Base-by-base conservation (phyloP, 2,113 vertebrate species). In the Hippolais icterina region DNA sequence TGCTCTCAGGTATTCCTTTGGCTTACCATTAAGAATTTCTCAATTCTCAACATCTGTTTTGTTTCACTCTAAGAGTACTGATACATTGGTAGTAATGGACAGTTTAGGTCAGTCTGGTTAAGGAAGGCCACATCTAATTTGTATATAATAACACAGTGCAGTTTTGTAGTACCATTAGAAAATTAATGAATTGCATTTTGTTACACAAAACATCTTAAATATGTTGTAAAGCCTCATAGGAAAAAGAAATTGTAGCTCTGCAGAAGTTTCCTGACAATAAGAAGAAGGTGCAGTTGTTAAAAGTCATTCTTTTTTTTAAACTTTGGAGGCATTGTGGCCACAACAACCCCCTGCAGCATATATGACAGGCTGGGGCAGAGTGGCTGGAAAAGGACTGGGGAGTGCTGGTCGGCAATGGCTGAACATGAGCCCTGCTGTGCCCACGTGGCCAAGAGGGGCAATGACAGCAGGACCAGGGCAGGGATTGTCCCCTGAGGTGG, bases 341-440 rank as follows among this genome's bases (percentile, higher is more conserved):
- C 31, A 57, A 5, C 4, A 28, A 12, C 11, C 28, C 11, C n/a
- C 15, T 64, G 18, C n/a, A 33, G 22, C n/a, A n/a, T n/a, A n/a
- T n/a, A 6, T 27, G 44, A 16, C 31, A 17, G 18, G 21, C 14
- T 33, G 18, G 15, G 49, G 11, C 28, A 54, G 25, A 50, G 11
- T 33, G 7, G 9, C 23, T 64, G 82, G 15, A 47, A 54, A 64
- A 39, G 39, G 49, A 6, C 9, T 9, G 39, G 28, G 9, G 5
- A 2, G 1, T 64, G 22, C 7, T 54, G 49, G 11, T 72, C 1
- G 0, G 4, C 37, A 52, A 66, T 5, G 4, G 4, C 39, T 63
- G 57, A 54, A 27, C 14, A 7, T 9, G 33, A 54, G 27, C 17
- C 17, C 39, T 52, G 27, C 2, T 1, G 39, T 46, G 57, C 81